Evolutionary conservation across 2,888 invertebrate species (phyloP), one percentile per base, ranked within the genome.

Genomic region (Heliconius ismenius): DNA sequence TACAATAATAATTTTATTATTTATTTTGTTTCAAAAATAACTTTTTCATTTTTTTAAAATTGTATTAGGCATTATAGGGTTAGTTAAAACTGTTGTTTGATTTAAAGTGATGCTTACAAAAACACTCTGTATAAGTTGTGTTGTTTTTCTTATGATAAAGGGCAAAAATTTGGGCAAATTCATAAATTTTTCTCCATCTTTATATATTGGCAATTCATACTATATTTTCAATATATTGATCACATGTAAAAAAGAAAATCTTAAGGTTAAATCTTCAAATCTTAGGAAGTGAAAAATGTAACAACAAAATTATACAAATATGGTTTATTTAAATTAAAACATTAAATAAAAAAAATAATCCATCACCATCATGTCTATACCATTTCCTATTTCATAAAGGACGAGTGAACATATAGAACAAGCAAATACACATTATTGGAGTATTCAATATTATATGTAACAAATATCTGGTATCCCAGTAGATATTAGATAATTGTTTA

Each of bases 251-350:
- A 58, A 9, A 10, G 2, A 58, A n/a, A 58, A n/a, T n/a, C 10
- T 58, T n/a, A 58, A 58, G n/a, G n/a, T 21, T 10, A 10, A 58
- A 58, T n/a, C 11, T n/a, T 58, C n/a, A 58, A 58, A 58, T 21
- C n/a, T 58, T 58, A 58, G 3, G 21, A 21, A 58, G 49, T 28
- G 10, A 15, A 28, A 11, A 54, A 21, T 58, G 28, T 11, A 58
- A 70, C 70, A 54, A 70, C 58, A 58, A 70, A 70, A 69, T 13
- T 28, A n/a, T 21, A 11, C 21, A 36, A 36, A 43, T 58, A 70
- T 21, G 9, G 10, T 70, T 70, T 67, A 65, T 67, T 67, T 15
- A 75, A 49, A 70, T 67, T 15, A 75, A 49, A 70, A 26, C 15
- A 62, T n/a, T 69, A 18, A 9, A 54, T 75, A 18, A 70, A 43